Conservation (phyloP, 37 sponge, comb jelly and placozoan genomes). For the Aphrocallistes beatrix region DNA sequence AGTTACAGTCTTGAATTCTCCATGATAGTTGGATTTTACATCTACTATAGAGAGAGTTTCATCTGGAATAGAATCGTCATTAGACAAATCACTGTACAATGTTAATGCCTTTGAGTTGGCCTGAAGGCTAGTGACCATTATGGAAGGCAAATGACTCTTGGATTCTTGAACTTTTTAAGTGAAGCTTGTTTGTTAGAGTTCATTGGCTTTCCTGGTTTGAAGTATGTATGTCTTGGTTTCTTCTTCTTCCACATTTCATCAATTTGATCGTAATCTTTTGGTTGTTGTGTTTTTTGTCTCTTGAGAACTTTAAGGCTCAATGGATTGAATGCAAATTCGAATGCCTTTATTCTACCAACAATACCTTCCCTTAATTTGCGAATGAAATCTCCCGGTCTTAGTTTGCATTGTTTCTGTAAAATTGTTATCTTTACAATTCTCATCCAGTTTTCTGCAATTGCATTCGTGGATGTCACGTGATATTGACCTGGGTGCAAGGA, state of each 20-base stretch:
- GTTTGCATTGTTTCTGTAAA: background rate
- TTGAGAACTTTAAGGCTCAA: background rate
- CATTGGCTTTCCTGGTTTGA: background rate
- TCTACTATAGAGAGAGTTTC: slow-evolving; percentile 1
- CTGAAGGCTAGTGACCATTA: too few relatives aligned
- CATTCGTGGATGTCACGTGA: background rate
- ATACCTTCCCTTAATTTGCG: background rate
- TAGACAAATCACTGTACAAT: background rate
- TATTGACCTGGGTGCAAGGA: background rate
- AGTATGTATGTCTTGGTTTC: background rate
- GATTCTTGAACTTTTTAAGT: too few relatives aligned
- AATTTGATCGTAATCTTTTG: background rate
- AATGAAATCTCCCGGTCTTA: background rate
- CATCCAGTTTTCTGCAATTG: background rate
- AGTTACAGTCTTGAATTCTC: background rate
- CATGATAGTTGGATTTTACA: background rate
- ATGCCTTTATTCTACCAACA: slow-evolving; percentile 7
- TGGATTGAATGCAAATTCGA: background rate
- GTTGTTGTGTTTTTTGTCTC: background rate
- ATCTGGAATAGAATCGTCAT: background rate
- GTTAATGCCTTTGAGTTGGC: background rate
- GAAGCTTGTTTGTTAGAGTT: too few relatives aligned
- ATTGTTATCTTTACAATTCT: background rate
- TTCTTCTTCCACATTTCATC: background rate
- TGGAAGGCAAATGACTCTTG: background rate